phyloP scores from a whole-genome alignment of 2,888 invertebrate genomes.

The Catocala sponsa region DNA sequence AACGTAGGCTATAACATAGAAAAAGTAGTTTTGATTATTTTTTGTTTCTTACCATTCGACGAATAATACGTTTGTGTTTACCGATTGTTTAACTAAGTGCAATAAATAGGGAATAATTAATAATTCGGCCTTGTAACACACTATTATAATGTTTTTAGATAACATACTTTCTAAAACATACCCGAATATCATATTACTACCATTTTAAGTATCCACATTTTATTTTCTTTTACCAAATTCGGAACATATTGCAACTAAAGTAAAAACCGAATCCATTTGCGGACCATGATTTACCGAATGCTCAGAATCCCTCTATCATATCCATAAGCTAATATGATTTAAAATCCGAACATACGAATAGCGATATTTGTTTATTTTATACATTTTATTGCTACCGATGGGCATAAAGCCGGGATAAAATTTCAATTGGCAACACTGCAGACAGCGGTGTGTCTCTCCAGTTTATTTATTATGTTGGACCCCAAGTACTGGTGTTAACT shows the following conservation, averaged over 20 bases:
- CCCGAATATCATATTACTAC: too few relatives aligned
- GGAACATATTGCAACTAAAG: not conserved
- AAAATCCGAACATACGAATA: slow-evolving; percentile 59
- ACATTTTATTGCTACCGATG: slow-evolving; percentile 79
- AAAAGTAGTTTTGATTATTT: too few relatives aligned
- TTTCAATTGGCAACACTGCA: slow-evolving; percentile 84
- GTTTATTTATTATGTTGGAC: slow-evolving; percentile 84
- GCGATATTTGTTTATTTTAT: slow-evolving; percentile 78
- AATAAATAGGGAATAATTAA: too few relatives aligned
- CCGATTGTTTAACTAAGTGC: too few relatives aligned
- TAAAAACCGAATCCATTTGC: slow-evolving; percentile 3
- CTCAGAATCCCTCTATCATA: slow-evolving; percentile 42
- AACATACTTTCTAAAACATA: not conserved
- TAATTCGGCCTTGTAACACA: too few relatives aligned
- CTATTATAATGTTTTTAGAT: too few relatives aligned
- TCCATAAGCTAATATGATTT: slow-evolving; percentile 72
- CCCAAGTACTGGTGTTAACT: slow-evolving; percentile 65
- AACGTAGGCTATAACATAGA: too few relatives aligned
- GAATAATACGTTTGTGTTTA: too few relatives aligned
- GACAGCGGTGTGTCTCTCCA: slow-evolving; percentile 79
- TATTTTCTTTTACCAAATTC: not conserved
- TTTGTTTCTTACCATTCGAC: too few relatives aligned
- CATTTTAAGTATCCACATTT: not conserved
- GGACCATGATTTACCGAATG: slow-evolving; percentile 18
- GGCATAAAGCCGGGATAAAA: slow-evolving; percentile 84